Evolutionary conservation across 2,797 vertebrate genomes (phyloP).

Genomic region (Tauraco hartlaubi): DNA sequence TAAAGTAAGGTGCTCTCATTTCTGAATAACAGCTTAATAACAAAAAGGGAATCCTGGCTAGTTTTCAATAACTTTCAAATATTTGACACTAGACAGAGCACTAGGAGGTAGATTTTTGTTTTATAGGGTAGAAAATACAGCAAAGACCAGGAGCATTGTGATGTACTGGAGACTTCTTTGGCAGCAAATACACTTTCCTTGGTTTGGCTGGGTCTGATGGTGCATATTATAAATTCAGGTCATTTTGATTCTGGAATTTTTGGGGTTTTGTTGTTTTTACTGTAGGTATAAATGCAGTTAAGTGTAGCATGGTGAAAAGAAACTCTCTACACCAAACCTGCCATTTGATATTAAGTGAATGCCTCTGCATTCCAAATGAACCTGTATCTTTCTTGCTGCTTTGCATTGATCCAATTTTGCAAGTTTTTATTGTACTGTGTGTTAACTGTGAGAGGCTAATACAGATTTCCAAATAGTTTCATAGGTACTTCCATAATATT

Average conservation of each 20-base stretch:
- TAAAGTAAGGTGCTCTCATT: not conserved
- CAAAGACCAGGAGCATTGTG: conserved; percentile 80
- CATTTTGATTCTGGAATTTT: conserved; percentile 28
- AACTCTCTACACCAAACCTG: conserved; percentile 30
- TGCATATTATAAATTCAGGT: conserved; percentile 10
- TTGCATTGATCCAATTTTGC: conserved; percentile 77
- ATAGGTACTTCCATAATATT: conserved; percentile 34
- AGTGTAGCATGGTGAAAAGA: conserved; percentile 78
- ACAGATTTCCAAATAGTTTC: conserved; percentile 9
- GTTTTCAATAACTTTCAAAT: not conserved
- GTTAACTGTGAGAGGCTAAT: conserved; percentile 76
- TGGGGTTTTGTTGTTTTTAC: not conserved
- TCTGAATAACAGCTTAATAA: not conserved
- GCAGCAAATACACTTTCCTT: not conserved
- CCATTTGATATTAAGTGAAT: conserved; percentile 69
- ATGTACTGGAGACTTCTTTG: conserved; percentile 32
- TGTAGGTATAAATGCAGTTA: conserved; percentile 58
- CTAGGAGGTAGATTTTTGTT: not conserved
- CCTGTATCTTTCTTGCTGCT: conserved; percentile 77
- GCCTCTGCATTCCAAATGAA: conserved; percentile 87
- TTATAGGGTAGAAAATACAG: conserved; percentile 44
- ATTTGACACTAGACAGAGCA: not conserved
- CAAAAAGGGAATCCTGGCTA: not conserved
- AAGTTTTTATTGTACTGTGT: conserved; percentile 73
- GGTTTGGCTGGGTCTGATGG: conserved; percentile 11